These are phyloP conservation scores for Drosophila recens DNA, from an alignment of 2,888 invertebrate species.

Conservation along the genomic window DNA sequence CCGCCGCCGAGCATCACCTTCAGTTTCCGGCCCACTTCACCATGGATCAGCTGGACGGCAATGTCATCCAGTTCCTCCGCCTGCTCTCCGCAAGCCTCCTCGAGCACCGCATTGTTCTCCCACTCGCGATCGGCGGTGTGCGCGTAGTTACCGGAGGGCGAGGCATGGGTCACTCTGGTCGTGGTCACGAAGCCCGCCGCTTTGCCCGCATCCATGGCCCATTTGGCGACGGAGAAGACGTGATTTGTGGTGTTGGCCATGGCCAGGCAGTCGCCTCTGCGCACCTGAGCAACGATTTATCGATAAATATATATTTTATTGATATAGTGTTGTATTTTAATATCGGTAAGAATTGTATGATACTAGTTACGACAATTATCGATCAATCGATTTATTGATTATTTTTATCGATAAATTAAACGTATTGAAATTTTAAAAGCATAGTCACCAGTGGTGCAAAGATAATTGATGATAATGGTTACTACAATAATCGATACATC, in stretches of 20 bases:
- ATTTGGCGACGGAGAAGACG: conserved; percentile 89
- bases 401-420: too few species aligned
- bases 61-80: conserved; percentile 88
- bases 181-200: conserved; percentile 90
- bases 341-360: too few species aligned
- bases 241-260: conserved; percentile 87
- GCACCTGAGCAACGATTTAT: too few species aligned
- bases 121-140: conserved; percentile 89
- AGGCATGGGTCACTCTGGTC: conserved; percentile 91
- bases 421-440: too few species aligned
- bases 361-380: too few species aligned
- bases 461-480: too few species aligned
- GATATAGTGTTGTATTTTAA: too few species aligned
- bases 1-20: conserved; percentile 93
- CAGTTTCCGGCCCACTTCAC: conserved; percentile 89
- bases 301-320: too few species aligned
- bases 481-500: too few species aligned
- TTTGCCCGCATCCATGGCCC: conserved; percentile 89
- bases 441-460: too few species aligned
- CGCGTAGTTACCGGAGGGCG: conserved; percentile 89
- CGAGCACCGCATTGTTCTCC: conserved; percentile 89
- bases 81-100: conserved; percentile 84
- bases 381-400: too few species aligned
- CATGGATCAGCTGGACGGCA: conserved; percentile 89
- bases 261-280: conserved; percentile 88